Conservation (phyloP, 2,113 vertebrate genomes). For the Ictalurus punctatus region DNA sequence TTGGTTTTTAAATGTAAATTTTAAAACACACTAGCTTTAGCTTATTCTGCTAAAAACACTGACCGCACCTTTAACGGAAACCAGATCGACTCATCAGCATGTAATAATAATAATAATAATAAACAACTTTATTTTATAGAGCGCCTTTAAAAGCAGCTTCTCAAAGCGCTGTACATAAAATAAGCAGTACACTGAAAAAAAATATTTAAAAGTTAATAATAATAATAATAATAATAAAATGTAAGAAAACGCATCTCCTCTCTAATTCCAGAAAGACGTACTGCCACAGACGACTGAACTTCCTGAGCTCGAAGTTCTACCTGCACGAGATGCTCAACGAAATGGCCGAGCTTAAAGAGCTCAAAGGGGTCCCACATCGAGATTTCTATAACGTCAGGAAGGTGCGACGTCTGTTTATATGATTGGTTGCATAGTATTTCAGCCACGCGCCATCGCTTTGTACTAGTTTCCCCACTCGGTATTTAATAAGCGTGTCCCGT, state of each 20-base stretch:
- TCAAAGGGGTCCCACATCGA: conserved; percentile 90
- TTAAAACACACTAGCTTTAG: background rate
- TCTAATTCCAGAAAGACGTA: conserved; percentile 85
- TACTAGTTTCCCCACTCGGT: background rate
- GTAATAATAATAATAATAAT: too few species aligned
- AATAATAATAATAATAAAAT: too few species aligned
- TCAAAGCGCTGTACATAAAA: too few species aligned
- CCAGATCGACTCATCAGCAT: background rate
- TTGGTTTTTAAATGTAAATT: background rate
- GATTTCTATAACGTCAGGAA: conserved; percentile 99
- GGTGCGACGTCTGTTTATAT: conserved; percentile 65
- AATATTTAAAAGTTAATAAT: too few species aligned
- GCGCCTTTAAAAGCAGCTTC: too few species aligned
- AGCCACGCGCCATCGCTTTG: background rate
- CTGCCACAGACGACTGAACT: conserved; percentile 92
- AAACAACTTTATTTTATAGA: too few species aligned
- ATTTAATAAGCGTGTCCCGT: background rate
- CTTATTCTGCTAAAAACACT: background rate
- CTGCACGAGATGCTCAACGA: conserved; percentile 98
- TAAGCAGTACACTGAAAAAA: too few species aligned
- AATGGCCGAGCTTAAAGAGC: conserved; percentile 94
- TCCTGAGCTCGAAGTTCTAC: conserved; percentile 93
- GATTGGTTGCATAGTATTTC: background rate
- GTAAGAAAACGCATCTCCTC: background rate
- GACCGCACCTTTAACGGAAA: background rate